Evolutionary conservation across 2,113 vertebrate species (phyloP).

Genomic region (Eulacestoma nigropectus): DNA sequence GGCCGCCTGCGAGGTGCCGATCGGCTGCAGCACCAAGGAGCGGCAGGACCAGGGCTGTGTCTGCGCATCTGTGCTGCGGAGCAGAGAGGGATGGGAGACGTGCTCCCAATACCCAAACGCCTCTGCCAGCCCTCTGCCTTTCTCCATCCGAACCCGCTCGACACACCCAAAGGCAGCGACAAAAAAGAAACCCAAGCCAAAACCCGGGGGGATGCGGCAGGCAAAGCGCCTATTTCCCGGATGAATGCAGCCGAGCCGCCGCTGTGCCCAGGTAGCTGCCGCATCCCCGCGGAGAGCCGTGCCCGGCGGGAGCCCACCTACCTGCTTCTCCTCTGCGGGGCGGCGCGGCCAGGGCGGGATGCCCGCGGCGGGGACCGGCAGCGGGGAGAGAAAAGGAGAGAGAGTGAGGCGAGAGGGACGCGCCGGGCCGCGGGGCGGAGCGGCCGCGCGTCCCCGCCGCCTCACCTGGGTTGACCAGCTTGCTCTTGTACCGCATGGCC

Average conservation of each 20-base stretch:
- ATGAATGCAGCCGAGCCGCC: background rate
- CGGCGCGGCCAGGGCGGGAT: background rate
- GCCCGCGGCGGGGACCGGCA: background rate
- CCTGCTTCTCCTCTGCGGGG: conserved; percentile 66
- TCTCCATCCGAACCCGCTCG: background rate
- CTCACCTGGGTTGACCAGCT: conserved; percentile 90
- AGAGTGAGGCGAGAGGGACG: conserved; percentile 43
- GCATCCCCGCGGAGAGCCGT: background rate
- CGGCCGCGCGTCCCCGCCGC: background rate
- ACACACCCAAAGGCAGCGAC: background rate
- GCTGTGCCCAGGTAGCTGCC: background rate
- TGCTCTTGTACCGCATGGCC: conserved; percentile 89
- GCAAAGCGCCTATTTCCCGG: background rate
- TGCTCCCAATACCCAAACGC: background rate
- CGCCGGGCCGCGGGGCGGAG: background rate
- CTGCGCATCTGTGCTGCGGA: background rate
- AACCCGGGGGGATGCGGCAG: background rate
- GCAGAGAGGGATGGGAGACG: background rate
- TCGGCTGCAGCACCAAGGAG: background rate
- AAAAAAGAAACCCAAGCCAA: background rate
- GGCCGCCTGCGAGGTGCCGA: background rate
- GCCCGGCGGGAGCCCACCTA: conserved; percentile 6
- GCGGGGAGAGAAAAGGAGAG: background rate
- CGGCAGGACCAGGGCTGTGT: background rate
- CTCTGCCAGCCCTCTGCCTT: background rate